phyloP scores from a whole-genome alignment of 1,140 invertebrate genomes.

The Coptotermes formosanus region DNA sequence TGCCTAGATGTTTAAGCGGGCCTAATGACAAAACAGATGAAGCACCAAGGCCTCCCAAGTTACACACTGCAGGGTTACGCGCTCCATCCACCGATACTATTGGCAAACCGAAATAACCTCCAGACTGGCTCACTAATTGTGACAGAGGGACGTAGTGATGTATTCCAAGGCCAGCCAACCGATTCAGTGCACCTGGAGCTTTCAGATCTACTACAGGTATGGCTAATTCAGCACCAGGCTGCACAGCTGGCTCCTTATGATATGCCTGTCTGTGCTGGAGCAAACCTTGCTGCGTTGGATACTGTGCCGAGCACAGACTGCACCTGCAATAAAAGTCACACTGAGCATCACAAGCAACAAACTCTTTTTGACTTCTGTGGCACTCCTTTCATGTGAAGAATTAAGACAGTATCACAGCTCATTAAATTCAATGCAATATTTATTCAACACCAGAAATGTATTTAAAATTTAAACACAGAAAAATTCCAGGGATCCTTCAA shows the following conservation, averaged over 20 bases:
- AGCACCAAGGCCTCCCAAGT: conserved; percentile 62
- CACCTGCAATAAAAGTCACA: conserved; percentile 53
- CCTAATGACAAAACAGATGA: conserved; percentile 67
- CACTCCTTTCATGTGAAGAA: too few relatives aligned
- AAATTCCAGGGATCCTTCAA: too few relatives aligned
- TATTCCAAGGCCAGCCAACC: conserved; percentile 65
- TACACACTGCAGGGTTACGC: conserved; percentile 58
- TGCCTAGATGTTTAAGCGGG: conserved; percentile 62
- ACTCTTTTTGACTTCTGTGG: too few relatives aligned
- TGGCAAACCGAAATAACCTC: conserved; percentile 67
- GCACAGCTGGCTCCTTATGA: conserved; percentile 53
- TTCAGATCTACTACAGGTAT: conserved; percentile 72
- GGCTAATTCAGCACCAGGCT: conserved; percentile 57
- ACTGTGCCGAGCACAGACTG: conserved; percentile 67
- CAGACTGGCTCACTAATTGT: conserved; percentile 58
- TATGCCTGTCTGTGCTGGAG: conserved; percentile 67
- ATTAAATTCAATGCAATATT: too few relatives aligned
- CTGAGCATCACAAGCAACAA: not conserved
- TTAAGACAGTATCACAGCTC: too few relatives aligned
- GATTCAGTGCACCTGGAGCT: conserved; percentile 59
- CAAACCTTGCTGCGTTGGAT: conserved; percentile 63
- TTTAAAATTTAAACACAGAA: too few relatives aligned
- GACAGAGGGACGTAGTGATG: conserved; percentile 71
- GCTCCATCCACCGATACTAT: conserved; percentile 67
- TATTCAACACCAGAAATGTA: too few relatives aligned